A percentile compares a stretch with the other conserved stretches of the same genome.
Evolutionary conservation across 2,888 invertebrate genomes (phyloP).

Genomic region (Rhodophaea formosa): DNA sequence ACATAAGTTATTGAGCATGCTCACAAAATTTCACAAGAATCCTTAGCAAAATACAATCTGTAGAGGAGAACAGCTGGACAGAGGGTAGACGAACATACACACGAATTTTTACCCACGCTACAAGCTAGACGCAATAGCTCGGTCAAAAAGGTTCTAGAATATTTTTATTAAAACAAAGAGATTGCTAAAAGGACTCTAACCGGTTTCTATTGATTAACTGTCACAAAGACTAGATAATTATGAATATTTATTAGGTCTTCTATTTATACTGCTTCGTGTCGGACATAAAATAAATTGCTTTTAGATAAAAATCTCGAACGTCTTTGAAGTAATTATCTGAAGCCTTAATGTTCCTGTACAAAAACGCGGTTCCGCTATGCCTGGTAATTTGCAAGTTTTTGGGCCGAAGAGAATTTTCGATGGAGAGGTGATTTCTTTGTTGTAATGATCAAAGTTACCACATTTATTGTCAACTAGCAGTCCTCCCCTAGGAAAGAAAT

Average conservation of each 20-base stretch:
- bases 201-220: neutral
- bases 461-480: too few species aligned
- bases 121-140: too few species aligned
- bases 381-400: neutral
- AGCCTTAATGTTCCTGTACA: neutral
- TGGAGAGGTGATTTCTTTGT: neutral
- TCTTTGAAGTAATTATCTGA: constrained; percentile 11
- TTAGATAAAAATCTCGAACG: constrained; percentile 8
- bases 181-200: neutral
- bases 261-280: constrained; percentile 8
- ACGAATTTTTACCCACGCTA: too few species aligned
- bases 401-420: neutral
- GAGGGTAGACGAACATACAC: too few species aligned
- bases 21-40: too few species aligned
- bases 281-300: constrained; percentile 11
- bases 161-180: neutral
- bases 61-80: too few species aligned
- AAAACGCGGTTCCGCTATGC: constrained; percentile 11
- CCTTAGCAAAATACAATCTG: too few species aligned
- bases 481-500: too few species aligned
- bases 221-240: neutral
- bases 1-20: too few species aligned
- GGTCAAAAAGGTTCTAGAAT: neutral
- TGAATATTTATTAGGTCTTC: constrained; percentile 8
- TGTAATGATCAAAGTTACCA: neutral